Percentiles rank a stretch among this genome's conserved stretches.
These are phyloP conservation scores for Gambelia wislizenii DNA, from an alignment of 2,797 vertebrate genomes.

Conservation along the genomic window DNA sequence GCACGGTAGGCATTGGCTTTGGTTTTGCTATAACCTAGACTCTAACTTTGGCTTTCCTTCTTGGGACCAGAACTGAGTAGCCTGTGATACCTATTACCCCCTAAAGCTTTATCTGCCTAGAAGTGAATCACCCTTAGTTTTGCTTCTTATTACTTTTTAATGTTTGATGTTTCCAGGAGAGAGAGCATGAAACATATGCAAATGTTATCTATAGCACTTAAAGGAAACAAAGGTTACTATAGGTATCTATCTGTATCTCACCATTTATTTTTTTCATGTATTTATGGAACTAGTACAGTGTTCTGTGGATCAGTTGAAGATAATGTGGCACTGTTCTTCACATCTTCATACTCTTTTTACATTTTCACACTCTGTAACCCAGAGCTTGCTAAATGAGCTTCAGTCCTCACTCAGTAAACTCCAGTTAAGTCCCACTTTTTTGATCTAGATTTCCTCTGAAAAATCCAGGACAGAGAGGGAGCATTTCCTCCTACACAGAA, in stretches of 20 bases:
- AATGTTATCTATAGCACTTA: neutral
- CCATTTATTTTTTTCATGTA: neutral
- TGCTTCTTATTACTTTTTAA: neutral
- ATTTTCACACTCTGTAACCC: neutral
- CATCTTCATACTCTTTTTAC: conserved; percentile 25
- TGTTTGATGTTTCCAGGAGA: neutral
- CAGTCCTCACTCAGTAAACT: conserved; percentile 11
- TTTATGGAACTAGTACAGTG: neutral
- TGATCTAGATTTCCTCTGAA: neutral
- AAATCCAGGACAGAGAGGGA: neutral
- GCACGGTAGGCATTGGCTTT: no score
- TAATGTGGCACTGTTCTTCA: conserved; percentile 2
- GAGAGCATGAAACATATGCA: neutral
- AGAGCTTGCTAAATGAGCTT: conserved; percentile 31
- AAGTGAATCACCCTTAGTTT: neutral
- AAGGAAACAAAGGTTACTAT: neutral
- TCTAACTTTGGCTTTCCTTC: no score
- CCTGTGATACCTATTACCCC: no score
- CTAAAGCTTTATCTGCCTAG: no score
- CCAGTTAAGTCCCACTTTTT: neutral
- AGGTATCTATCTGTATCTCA: neutral
- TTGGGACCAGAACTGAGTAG: no score
- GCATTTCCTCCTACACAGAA: conserved; percentile 20
- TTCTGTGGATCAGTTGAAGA: conserved; percentile 13
- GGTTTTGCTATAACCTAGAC: no score